phyloP scores from a whole-genome alignment of 2,888 invertebrate genomes.

The Lasioglossum leucozonium region DNA sequence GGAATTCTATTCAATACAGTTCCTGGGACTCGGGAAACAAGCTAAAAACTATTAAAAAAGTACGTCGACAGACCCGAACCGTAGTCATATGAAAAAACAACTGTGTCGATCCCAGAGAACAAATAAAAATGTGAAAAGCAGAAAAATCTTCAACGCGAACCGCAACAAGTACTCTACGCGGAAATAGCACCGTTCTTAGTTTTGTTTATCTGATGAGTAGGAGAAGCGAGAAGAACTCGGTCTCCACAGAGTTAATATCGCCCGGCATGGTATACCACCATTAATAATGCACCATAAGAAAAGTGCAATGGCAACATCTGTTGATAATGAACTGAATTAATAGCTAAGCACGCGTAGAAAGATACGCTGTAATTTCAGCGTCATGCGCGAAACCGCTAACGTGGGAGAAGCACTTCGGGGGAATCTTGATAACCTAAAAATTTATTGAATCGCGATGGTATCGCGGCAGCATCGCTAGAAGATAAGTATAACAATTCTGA shows the following conservation, averaged over 20 bases:
- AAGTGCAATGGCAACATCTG: neutral
- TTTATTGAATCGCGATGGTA: neutral
- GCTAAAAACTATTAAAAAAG: too few species aligned
- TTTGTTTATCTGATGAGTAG: neutral
- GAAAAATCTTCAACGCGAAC: too few species aligned
- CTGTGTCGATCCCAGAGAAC: too few species aligned
- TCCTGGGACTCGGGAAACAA: too few species aligned
- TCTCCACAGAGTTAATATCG: neutral
- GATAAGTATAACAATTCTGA: neutral
- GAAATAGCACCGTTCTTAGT: neutral
- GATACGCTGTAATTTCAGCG: neutral
- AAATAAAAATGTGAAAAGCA: too few species aligned
- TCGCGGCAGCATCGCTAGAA: neutral
- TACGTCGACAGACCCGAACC: too few species aligned
- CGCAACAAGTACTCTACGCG: neutral
- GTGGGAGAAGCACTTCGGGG: neutral
- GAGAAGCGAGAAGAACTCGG: neutral
- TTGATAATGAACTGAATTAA: slow-evolving; percentile 3
- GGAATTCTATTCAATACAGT: too few species aligned
- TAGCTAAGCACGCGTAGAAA: neutral
- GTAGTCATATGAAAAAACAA: too few species aligned
- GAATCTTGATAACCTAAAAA: neutral
- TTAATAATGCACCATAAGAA: neutral
- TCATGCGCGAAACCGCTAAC: neutral
- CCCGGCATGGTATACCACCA: neutral